Conservation (phyloP, 2,113 vertebrate species). For the Lates calcarifer region DNA sequence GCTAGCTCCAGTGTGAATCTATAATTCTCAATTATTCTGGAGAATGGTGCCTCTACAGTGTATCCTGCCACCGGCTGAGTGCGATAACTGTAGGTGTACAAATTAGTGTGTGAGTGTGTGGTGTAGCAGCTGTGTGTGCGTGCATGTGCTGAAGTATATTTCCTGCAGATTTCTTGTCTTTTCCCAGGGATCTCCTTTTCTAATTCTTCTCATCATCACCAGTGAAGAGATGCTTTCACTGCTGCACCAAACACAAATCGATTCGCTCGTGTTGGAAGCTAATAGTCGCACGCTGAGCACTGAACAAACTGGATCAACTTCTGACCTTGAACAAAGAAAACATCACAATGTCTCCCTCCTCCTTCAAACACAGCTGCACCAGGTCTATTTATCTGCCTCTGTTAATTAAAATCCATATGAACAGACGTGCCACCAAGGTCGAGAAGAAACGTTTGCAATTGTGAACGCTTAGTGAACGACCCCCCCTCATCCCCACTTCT, state of each 20-base stretch:
- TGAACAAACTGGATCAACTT: slow-evolving; percentile 25
- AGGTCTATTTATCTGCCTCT: slow-evolving; percentile 50
- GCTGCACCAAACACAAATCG: background rate
- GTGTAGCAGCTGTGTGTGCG: background rate
- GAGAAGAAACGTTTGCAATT: slow-evolving; percentile 46
- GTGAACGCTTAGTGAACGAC: slow-evolving; percentile 36
- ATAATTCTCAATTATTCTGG: background rate
- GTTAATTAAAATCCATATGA: slow-evolving; percentile 74
- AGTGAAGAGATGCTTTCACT: slow-evolving; percentile 3
- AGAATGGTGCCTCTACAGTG: background rate
- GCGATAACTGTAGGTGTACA: background rate
- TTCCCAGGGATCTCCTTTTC: background rate
- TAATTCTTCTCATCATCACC: background rate
- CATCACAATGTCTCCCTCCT: background rate
- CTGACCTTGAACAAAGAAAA: slow-evolving; percentile 56
- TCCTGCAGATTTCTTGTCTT: background rate
- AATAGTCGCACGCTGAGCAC: slow-evolving; percentile 1
- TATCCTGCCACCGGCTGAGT: background rate
- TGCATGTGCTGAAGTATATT: background rate
- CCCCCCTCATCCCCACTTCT: background rate
- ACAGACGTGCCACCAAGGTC: slow-evolving; percentile 68
- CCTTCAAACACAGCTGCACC: slow-evolving; percentile 17
- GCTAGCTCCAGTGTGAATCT: background rate
- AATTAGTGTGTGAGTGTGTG: background rate
- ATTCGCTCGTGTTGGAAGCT: slow-evolving; percentile 16